phyloP scores from a whole-genome alignment of 92 coral and sea anemone species.

The Epizoanthus illoricatus region DNA sequence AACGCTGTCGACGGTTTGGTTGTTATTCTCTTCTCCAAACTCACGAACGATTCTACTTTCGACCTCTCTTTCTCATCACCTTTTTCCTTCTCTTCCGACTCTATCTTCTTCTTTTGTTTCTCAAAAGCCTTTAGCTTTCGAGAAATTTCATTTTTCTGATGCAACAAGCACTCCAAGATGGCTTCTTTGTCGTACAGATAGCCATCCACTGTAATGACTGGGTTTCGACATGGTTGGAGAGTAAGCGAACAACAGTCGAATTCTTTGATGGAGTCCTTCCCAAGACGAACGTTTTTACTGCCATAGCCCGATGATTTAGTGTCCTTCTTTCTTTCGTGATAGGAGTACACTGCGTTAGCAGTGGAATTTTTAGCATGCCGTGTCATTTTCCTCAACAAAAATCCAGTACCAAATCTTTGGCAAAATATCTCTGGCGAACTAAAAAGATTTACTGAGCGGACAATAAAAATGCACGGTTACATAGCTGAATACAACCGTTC shows the following conservation, averaged over 20 bases:
- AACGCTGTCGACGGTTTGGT: constrained; percentile 86
- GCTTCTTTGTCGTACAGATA: constrained; percentile 93
- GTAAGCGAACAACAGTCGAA: constrained; percentile 95
- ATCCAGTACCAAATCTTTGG: constrained; percentile 6
- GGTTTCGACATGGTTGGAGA: constrained; percentile 92
- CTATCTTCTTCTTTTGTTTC: constrained; percentile 78
- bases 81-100: constrained; percentile 69
- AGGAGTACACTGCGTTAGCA: constrained; percentile 92
- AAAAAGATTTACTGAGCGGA: too few relatives aligned
- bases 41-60: constrained; percentile 80
- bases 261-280: constrained; percentile 92
- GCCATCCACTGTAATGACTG: constrained; percentile 87
- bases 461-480: too few relatives aligned
- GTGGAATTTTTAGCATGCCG: constrained; percentile 95
- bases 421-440: too few relatives aligned
- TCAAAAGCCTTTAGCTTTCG: constrained; percentile 92
- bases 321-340: constrained; percentile 92
- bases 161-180: constrained; percentile 86
- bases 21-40: constrained; percentile 81
- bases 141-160: constrained; percentile 91
- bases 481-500: too few relatives aligned
- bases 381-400: constrained; percentile 60
- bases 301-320: constrained; percentile 93
- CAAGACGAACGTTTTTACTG: constrained; percentile 90
- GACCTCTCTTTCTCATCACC: constrained; percentile 67